Evolutionary conservation across 2,888 invertebrate genomes (phyloP), one percentile per base, ranked within the genome.

Genomic region (Brachypterus glaber): DNA sequence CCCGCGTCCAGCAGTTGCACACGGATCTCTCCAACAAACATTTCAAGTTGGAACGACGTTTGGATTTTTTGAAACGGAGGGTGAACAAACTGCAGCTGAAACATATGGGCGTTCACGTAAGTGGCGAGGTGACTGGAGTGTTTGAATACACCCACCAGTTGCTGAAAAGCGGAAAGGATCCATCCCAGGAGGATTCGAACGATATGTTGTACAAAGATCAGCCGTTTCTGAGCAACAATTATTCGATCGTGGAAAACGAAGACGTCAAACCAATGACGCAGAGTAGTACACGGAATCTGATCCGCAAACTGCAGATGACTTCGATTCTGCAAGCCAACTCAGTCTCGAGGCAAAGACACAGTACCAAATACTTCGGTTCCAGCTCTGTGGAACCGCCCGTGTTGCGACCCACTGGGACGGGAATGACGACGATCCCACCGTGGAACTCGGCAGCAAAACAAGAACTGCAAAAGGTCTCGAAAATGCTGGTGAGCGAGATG

Each of bases 61-160:
- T 81, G 51, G 82, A 84, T 33, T 80, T 82, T 58, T 64, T 91
- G 35, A 59, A 80, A 51, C 70, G 86, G 47, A 72, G 90, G 45
- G 64, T 88, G 41, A 70, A 83, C 9, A 85, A 87, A 58, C 64
- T 87, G 15, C 88, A 91, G 60, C 76, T 80, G 0, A 72, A 79
- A 35, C 69, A 79, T 21, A 73, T 87, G 59, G 85, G 87, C 3
- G 78, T 78, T 44, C 86, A 89, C 60, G 71, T 80, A 16, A 79
- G 83, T 35, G 81, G 83, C 48, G 89, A 92, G 62, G 76, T 83
- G 8, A 74, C 77, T 14, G 83, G 84, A 3, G 77, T 88, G 37
- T 77, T 85, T 47, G 82, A 83, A 45, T 74, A 79, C 55, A 82
- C 82, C 16, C 80, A 83, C 43, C 70, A 81, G 39, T 52, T 54